phyloP scores from a whole-genome alignment of 2,888 invertebrate species.

The Ischnus inquisitorius region DNA sequence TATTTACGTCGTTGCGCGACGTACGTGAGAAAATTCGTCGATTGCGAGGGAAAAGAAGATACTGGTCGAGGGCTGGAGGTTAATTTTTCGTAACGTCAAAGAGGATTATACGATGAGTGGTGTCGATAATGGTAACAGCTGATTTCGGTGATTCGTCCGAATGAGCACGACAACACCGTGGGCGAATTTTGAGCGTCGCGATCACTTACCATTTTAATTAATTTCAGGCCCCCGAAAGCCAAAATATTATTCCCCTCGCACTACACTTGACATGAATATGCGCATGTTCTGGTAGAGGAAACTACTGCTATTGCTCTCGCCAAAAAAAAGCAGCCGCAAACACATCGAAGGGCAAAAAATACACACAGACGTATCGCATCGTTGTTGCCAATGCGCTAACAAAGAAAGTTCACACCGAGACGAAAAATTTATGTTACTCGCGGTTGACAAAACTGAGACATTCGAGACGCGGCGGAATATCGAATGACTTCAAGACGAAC shows the following conservation, averaged over 20 bases:
- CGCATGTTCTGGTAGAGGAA: conserved; percentile 67
- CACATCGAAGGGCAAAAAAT: conserved; percentile 19
- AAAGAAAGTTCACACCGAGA: conserved; percentile 3
- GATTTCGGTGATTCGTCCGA: conserved; percentile 40
- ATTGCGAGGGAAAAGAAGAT: conserved; percentile 12
- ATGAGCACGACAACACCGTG: not conserved
- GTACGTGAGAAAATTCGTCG: not conserved
- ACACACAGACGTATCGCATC: not conserved
- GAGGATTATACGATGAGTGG: conserved; percentile 37
- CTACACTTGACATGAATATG: conserved; percentile 83
- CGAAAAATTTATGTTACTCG: conserved; percentile 1
- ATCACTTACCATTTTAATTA: conserved; percentile 81
- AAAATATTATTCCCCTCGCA: conserved; percentile 84
- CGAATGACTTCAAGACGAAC: conserved; percentile 23
- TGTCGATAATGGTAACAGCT: conserved; percentile 52
- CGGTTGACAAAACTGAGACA: conserved; percentile 24
- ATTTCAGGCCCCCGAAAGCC: conserved; percentile 84
- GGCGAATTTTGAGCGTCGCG: not conserved
- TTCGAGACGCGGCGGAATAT: not conserved
- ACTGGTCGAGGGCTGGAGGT: conserved; percentile 49
- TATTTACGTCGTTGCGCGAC: not conserved
- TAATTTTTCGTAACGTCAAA: conserved; percentile 68
- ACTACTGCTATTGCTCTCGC: conserved; percentile 37
- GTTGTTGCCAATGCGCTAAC: conserved; percentile 15
- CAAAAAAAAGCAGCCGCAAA: conserved; percentile 45